phyloP scores from a whole-genome alignment of 2,888 invertebrate genomes.

The Eulithis prunata region DNA sequence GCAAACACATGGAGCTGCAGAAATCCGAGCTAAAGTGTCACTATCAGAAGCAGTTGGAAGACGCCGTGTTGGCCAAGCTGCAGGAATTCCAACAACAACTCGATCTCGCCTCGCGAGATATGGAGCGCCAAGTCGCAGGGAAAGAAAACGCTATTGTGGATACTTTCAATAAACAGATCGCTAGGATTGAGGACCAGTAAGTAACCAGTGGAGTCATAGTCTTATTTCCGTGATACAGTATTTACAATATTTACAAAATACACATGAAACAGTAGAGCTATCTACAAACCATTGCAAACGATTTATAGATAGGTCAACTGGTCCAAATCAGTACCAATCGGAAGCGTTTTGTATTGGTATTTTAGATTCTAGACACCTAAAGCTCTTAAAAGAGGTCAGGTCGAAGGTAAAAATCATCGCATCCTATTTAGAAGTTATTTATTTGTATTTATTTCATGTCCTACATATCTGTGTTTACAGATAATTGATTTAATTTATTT shows the following conservation, averaged over 20 bases:
- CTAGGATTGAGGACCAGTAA: constrained; percentile 85
- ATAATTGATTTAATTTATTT: constrained; percentile 25
- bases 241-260: too few species aligned
- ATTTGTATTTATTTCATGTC: too few species aligned
- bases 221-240: too few species aligned
- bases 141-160: constrained; percentile 88
- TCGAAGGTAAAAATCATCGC: too few species aligned
- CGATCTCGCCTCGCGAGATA: constrained; percentile 63
- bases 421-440: too few species aligned
- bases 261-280: too few species aligned
- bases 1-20: constrained; percentile 85
- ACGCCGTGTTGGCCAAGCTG: constrained; percentile 89
- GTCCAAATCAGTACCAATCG: too few species aligned
- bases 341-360: too few species aligned
- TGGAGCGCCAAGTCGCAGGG: constrained; percentile 12
- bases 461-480: not conserved
- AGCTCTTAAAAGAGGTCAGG: too few species aligned
- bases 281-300: too few species aligned
- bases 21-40: constrained; percentile 88
- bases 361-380: too few species aligned
- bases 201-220: constrained; percentile 38
- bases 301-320: too few species aligned
- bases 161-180: constrained; percentile 88
- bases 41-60: constrained; percentile 92
- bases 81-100: constrained; percentile 90